Evolutionary conservation across 1,140 invertebrate genomes (phyloP), one percentile per base, ranked within the genome.

Genomic region (Brachionus asplanchnoidis): DNA sequence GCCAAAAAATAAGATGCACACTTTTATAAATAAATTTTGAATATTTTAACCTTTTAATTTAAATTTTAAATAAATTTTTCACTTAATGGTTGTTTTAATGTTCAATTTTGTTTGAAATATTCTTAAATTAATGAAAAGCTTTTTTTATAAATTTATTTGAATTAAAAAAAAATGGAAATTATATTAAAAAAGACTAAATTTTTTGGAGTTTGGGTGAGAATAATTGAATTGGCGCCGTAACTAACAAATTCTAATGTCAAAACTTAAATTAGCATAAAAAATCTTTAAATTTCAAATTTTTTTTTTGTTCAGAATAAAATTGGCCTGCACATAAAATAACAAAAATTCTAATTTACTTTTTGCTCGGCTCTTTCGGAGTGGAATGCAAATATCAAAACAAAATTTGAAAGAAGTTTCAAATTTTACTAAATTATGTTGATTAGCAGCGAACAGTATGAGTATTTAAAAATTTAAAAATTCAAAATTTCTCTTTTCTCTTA

Each of bases 371-470:
- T 60, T 7, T 60, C 53, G 8, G 0, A 60, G 17, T 60, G 53
- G 53, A 60, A 70, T 70, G 14, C 36, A 70, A 40, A 70, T 70
- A 32, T 70, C 9, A 36, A 40, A 23, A 20, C 26, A 23, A 70
- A 70, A 23, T 70, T 36, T 70, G 66, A 70, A 40, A 32, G 11
- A 5, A 1, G 5, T 40, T 42, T 40, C 14, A 75, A 75, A 75
- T 75, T 42, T 75, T 44, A 42, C 32, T 75, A 75, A 75, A 75
- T 75, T 75, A 75, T 75, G 70, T 75, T 75, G 70, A 75, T 75
- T 75, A 75, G 40, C 14, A n/a, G 44, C 44, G 11, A 28, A 11
- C 28, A 8, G 11, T 26, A 40, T 42, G 20, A 68, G 26, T 6
- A 36, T 32, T 32, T 32, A 14, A 68, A 68, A 68, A 68, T 68